Evolutionary conservation across 2,113 vertebrate genomes (phyloP), one percentile per base, ranked within the genome.

Genomic region (crab-eating macaque (Macaca fascicularis)): DNA sequence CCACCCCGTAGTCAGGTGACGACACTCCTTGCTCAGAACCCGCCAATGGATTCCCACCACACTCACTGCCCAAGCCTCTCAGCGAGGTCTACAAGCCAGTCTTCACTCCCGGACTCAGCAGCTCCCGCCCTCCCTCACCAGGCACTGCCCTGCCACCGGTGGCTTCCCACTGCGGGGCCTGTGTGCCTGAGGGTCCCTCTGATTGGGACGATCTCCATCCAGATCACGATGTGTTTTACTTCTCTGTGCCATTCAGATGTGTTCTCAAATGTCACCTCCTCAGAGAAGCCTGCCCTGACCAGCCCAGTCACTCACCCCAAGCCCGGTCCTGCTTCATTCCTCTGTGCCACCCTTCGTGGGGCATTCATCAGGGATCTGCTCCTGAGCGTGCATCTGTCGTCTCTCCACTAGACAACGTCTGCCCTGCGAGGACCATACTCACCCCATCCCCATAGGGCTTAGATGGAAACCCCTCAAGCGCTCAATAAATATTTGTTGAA

Each of bases 301-400:
- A 8, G 25, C 74, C n/a, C 69, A 9, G 8, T 38, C 19, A 72
- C 30, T 72, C 19, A 20, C 69, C 13, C 27, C 30, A 64, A 16
- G 30, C 67, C 67, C 16, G 17, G 67, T 30, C 59, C 61, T 48
- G 7, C 22, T 70, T 67, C 70, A 25, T 52, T 52, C 50, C 64
- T 50, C 1, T 27, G 35, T 19, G 45, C 16, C 1, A 3, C 32
- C 22, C 27, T 27, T 35, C 30, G 8, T 7, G 1, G 9, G 59
- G 61, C 43, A 85, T 35, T 14, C n/a, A 35, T 30, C 30, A 48
- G 6, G 30, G 59, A 35, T 35, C 30, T 22, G 30, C 61, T 69
- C 61, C 45, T 50, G 4, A 79, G 9, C 13, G 22, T 59, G 8
- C 38, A n/a, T n/a, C 32, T 17, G 67, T n/a, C 3, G 2, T 69